A percentile compares a stretch with the other conserved stretches of the same genome.
Conservation (phyloP, 2,888 invertebrate species). For the Drosophila atroscutellata region DNA sequence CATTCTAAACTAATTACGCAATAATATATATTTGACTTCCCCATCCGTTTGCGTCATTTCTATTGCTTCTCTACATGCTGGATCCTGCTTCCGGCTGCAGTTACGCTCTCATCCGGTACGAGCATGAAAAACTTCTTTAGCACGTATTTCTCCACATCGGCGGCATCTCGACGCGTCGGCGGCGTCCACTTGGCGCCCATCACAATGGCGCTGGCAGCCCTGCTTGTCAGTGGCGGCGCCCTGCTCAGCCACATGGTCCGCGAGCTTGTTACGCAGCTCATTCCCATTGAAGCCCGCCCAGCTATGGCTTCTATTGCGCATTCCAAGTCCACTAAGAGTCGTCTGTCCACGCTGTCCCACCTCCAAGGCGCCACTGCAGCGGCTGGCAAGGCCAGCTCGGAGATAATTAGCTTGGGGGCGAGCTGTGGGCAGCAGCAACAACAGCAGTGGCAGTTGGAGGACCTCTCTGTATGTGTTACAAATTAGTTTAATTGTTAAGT, state of each 20-base stretch:
- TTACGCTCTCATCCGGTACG: conserved; percentile 83
- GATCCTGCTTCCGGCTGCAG: conserved; percentile 59
- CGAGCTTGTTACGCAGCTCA: conserved; percentile 35
- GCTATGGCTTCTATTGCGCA: conserved; percentile 19
- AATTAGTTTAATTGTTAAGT: conserved; percentile 67
- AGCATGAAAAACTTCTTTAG: conserved; percentile 81
- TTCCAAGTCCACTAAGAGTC: conserved; percentile 24
- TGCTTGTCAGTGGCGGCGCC: conserved; percentile 33
- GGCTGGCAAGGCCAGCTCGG: conserved; percentile 53
- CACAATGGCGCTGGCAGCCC: conserved; percentile 41
- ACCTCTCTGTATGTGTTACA: conserved; percentile 36
- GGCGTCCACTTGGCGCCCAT: conserved; percentile 51
- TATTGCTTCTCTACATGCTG: not conserved
- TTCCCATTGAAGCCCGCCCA: conserved; percentile 28
- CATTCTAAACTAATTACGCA: conserved; percentile 48
- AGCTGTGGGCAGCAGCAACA: conserved; percentile 6
- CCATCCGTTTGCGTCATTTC: conserved; percentile 42
- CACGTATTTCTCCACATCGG: conserved; percentile 80
- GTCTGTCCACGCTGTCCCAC: conserved; percentile 46
- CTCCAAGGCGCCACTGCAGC: conserved; percentile 54
- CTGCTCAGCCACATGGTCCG: conserved; percentile 33
- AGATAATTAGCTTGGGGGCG: conserved; percentile 56
- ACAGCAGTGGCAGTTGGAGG: conserved; percentile 7
- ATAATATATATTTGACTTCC: conserved; percentile 59
- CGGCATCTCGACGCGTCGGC: conserved; percentile 50